Conservation (phyloP, 1,140 invertebrate genomes). For the Drosophila tristis region DNA sequence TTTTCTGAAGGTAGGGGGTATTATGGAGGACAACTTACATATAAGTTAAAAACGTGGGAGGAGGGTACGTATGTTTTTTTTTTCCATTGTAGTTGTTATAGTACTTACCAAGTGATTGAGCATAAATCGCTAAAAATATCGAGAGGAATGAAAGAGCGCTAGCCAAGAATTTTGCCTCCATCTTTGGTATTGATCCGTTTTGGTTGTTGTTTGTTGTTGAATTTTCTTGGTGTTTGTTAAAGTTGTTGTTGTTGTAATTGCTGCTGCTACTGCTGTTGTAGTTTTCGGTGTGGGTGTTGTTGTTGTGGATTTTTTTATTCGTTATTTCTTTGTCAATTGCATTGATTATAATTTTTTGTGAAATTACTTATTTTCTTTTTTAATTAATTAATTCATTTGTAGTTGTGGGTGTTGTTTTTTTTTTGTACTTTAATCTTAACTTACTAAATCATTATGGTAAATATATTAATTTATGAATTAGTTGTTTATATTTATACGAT, state of each 20-base stretch:
- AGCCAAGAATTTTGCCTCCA: constrained; percentile 84
- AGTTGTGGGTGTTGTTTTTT: constrained; percentile 32
- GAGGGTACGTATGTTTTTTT: neutral
- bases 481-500: constrained; percentile 47
- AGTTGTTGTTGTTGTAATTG: constrained; percentile 43
- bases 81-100: constrained; percentile 25
- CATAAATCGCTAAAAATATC: constrained; percentile 84
- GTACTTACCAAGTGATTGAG: constrained; percentile 82
- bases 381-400: constrained; percentile 60
- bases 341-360: constrained; percentile 63
- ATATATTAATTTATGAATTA: constrained; percentile 69
- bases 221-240: constrained; percentile 40
- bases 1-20: neutral
- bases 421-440: constrained; percentile 79
- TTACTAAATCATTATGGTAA: constrained; percentile 77
- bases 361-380: constrained; percentile 47
- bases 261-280: constrained; percentile 31
- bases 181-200: constrained; percentile 84
- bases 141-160: constrained; percentile 84
- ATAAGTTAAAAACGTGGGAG: constrained; percentile 26
- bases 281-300: constrained; percentile 39
- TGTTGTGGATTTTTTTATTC: constrained; percentile 50
- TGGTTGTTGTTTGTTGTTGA: constrained; percentile 53
- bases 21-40: constrained; percentile 20
- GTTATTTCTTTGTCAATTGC: constrained; percentile 66